Base-by-base conservation (phyloP, 2,888 invertebrate species). In the Ephialtes manifestator region DNA sequence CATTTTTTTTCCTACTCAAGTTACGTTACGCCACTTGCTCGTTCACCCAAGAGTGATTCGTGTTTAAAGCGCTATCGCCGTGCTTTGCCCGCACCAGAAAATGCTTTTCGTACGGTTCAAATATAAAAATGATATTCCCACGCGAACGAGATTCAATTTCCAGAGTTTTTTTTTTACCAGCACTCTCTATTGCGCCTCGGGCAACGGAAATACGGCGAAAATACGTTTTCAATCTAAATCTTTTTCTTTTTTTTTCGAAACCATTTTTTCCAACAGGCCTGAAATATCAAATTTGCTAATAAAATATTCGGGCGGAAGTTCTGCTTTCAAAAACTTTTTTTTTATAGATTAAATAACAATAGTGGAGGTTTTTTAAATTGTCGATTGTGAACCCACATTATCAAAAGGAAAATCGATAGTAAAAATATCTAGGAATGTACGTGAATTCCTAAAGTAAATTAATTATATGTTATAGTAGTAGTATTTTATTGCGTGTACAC, bases 141-240 rank as follows among this genome's bases (percentile, higher is more conserved):
- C 18, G 39, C 68, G 60, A 60, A 51, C 74, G 60, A 78, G 68
- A 74, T 83, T 43, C 83, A 78, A 74, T 78, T 60, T 78, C 65
- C 67, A 77, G 48, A 15, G 58, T 31, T 67, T 67, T 58, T 82
- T 67, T 58, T 77, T 55, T 24, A 39, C 43, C 82, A 67, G 51
- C 24, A 58, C 39, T 28, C 43, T 43, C 28, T 39, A 35, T 39
- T 24, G 20, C 24, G 35, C 24, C 39, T 35, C 39, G 15, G n/a
- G 53, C 72, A 46, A 20, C 24, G 35, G 24, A 35, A 58, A n/a
- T 11, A 20, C 8, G 35, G 39, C 53, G 39, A 7, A 65, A 63
- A 63, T 65, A 55, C 72, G 63, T 48, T 77, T 83, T 78, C 35
- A 39, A 35, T 77, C 35, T 18, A 24, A 74, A 31, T 13, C 55